A percentile compares a stretch with the other conserved stretches of the same genome.
Evolutionary conservation across 2,888 invertebrate genomes (phyloP).

Genomic region (Phania funesta): DNA sequence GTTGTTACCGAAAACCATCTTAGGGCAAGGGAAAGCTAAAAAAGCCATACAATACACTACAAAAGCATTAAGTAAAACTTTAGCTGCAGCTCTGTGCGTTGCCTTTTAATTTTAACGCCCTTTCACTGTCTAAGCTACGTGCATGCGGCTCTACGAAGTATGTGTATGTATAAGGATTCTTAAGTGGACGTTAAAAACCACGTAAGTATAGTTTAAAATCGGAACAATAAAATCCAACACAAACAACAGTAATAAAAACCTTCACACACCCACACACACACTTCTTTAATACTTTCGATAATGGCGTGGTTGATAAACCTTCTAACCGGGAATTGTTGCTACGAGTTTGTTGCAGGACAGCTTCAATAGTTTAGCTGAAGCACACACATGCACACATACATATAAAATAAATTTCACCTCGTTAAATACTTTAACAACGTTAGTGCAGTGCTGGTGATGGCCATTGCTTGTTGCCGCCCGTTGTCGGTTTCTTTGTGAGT

Average conservation of each 20-base stretch:
- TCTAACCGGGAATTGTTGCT: constrained; percentile 48
- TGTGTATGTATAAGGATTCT: constrained; percentile 24
- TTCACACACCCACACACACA: background rate
- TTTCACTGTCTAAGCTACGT: background rate
- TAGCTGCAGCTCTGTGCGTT: constrained; percentile 36
- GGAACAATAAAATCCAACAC: constrained; percentile 26
- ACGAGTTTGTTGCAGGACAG: constrained; percentile 72
- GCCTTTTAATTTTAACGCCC: constrained; percentile 13
- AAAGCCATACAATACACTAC: background rate
- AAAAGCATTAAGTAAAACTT: constrained; percentile 39
- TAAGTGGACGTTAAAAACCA: constrained; percentile 59
- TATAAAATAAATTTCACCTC: constrained; percentile 8
- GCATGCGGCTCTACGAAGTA: background rate
- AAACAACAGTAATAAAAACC: background rate
- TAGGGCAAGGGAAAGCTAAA: constrained; percentile 25
- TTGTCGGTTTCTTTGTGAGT: too few species aligned
- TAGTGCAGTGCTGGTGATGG: constrained; percentile 16
- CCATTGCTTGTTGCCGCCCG: constrained; percentile 30
- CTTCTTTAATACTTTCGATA: too few species aligned
- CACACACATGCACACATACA: constrained; percentile 35
- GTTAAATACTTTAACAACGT: constrained; percentile 25
- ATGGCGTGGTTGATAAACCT: background rate
- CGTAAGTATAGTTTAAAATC: constrained; percentile 54
- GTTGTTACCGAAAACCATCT: constrained; percentile 26
- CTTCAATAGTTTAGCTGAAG: constrained; percentile 48